Evolutionary conservation across 2,888 invertebrate species (phyloP).

Genomic region (Carabus problematicus): DNA sequence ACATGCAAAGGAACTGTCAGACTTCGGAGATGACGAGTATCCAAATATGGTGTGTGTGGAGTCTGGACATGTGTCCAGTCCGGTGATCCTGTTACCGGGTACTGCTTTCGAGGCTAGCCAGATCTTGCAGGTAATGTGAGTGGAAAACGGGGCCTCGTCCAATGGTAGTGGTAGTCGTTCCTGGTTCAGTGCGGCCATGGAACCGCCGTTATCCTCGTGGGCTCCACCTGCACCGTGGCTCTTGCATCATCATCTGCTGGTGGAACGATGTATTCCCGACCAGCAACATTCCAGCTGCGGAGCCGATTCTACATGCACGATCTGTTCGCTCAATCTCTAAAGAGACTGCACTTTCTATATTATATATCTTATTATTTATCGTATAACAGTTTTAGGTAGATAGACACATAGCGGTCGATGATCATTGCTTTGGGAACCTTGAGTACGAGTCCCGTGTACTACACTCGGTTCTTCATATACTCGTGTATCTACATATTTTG

Average conservation of each 20-base stretch:
- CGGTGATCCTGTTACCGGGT: slow-evolving; percentile 86
- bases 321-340: slow-evolving; percentile 40
- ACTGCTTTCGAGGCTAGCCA: slow-evolving; percentile 93
- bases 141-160: slow-evolving; percentile 60
- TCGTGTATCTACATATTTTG: too few species aligned
- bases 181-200: slow-evolving; percentile 9
- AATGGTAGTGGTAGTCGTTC: slow-evolving; percentile 46
- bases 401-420: too few species aligned
- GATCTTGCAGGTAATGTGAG: slow-evolving; percentile 76
- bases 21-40: slow-evolving; percentile 97
- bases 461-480: too few species aligned
- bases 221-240: slow-evolving; percentile 16
- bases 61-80: slow-evolving; percentile 88
- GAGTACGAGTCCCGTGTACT: too few species aligned
- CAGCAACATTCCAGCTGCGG: slow-evolving; percentile 17
- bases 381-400: too few species aligned
- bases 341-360: slow-evolving; percentile 11
- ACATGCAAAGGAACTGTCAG: slow-evolving; percentile 89
- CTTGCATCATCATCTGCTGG: slow-evolving; percentile 21
- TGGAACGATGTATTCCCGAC: slow-evolving; percentile 11
- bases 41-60: slow-evolving; percentile 97
- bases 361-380: too few species aligned
- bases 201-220: slow-evolving; percentile 16
- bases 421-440: too few species aligned
- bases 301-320: slow-evolving; percentile 24